Evolutionary conservation across 1,140 invertebrate species (phyloP).

Genomic region (Oncopodura yosiiana): DNA sequence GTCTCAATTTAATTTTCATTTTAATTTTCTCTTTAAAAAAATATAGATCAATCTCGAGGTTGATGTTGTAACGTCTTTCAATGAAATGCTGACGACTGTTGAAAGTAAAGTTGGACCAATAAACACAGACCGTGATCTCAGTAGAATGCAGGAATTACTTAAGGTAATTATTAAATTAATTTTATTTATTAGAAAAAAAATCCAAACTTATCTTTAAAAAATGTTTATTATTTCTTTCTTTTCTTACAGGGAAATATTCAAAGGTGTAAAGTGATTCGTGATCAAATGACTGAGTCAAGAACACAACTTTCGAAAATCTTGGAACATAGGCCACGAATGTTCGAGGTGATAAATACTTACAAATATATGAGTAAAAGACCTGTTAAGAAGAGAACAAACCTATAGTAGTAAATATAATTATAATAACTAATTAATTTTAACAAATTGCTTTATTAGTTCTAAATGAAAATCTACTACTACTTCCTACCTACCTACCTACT

Average conservation of each 20-base stretch:
- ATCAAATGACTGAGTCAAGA: constrained; percentile 79
- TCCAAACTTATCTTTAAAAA: constrained; percentile 18
- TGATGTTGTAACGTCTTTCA: constrained; percentile 54
- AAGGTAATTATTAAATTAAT: constrained; percentile 51
- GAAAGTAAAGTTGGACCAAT: constrained; percentile 51
- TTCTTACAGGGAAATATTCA: constrained; percentile 78
- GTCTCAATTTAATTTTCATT: not conserved
- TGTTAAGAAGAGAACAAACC: constrained; percentile 58
- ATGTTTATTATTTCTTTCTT: constrained; percentile 24
- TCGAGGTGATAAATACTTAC: constrained; percentile 77
- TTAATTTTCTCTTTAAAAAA: constrained; percentile 18
- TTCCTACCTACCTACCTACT: no score
- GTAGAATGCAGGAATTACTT: constrained; percentile 63
- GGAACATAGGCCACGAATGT: constrained; percentile 76
- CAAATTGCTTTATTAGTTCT: no score
- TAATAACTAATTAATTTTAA: not conserved
- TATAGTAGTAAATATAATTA: constrained; percentile 10
- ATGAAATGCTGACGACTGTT: constrained; percentile 52
- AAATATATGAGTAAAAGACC: constrained; percentile 80
- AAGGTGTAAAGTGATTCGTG: constrained; percentile 80
- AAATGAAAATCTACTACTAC: no score
- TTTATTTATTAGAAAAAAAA: not conserved
- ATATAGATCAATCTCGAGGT: constrained; percentile 48
- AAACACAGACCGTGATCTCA: constrained; percentile 53
- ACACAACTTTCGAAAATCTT: constrained; percentile 78